phyloP scores from a whole-genome alignment of 2,888 invertebrate species.

The Chrysolina americana region DNA sequence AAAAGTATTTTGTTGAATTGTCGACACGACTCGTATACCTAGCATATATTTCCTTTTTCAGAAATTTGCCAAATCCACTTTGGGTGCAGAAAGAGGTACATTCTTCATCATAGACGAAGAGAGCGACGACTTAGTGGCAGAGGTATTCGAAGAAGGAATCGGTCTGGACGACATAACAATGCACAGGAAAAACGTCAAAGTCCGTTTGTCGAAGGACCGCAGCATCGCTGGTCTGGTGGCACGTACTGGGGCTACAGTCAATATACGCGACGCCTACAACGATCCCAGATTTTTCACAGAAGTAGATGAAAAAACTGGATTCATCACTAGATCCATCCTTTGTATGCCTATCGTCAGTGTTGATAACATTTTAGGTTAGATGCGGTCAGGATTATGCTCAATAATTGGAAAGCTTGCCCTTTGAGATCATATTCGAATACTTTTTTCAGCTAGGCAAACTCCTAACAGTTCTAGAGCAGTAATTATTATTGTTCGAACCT shows the following conservation, averaged over 20 bases:
- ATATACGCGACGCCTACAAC: slow-evolving; percentile 73
- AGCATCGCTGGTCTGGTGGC: slow-evolving; percentile 74
- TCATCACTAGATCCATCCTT: slow-evolving; percentile 73
- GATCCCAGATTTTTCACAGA: slow-evolving; percentile 73
- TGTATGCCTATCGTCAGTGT: slow-evolving; percentile 73
- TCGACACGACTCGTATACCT: no score
- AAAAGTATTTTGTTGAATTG: neutral
- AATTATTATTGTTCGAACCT: no score
- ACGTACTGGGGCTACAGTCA: slow-evolving; percentile 70
- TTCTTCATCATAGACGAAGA: slow-evolving; percentile 74
- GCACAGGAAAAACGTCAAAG: slow-evolving; percentile 72
- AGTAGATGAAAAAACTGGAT: slow-evolving; percentile 73
- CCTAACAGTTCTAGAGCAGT: no score
- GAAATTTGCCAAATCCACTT: slow-evolving; percentile 74
- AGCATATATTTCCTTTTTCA: slow-evolving; percentile 56
- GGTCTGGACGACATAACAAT: slow-evolving; percentile 65
- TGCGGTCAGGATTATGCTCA: no score
- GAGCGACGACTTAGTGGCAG: slow-evolving; percentile 70
- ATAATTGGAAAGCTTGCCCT: no score
- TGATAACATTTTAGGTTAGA: slow-evolving; percentile 60
- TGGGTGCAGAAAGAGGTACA: slow-evolving; percentile 74
- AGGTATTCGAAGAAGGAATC: slow-evolving; percentile 76
- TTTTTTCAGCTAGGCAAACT: no score
- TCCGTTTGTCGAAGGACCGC: slow-evolving; percentile 70
- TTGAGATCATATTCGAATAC: no score